Percentiles rank a stretch among this genome's conserved stretches.
Evolutionary conservation across 1,140 invertebrate species (phyloP).

Genomic region (Ooceraea biroi): DNA sequence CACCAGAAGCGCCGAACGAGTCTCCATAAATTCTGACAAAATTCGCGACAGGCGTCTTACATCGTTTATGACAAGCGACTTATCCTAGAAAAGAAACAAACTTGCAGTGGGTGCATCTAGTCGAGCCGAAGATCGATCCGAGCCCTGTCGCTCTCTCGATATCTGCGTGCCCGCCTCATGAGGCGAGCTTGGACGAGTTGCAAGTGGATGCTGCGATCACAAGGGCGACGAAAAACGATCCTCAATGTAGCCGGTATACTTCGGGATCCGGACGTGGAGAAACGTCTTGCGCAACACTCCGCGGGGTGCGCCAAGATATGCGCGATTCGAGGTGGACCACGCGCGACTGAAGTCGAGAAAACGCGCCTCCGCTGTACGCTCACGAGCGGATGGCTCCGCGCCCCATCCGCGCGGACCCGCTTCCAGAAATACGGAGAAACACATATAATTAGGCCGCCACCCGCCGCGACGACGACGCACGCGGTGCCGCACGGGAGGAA

Average conservation of each 20-base stretch:
- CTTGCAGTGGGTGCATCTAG: conserved; percentile 25
- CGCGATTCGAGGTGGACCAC: conserved; percentile 81
- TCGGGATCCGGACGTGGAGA: neutral
- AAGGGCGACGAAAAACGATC: neutral
- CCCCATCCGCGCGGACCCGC: conserved; percentile 78
- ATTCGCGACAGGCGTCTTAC: neutral
- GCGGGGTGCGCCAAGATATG: conserved; percentile 66
- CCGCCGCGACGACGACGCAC: conserved; percentile 55
- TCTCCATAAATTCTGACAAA: neutral
- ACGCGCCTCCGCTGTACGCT: conserved; percentile 59
- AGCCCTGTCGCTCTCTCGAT: conserved; percentile 40
- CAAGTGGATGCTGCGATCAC: neutral
- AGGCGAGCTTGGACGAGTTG: conserved; percentile 16
- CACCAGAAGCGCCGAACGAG: neutral
- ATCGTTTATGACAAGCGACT: neutral
- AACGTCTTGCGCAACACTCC: conserved; percentile 3
- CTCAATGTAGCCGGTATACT: neutral
- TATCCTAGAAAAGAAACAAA: conserved; percentile 23
- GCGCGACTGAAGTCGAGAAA: conserved; percentile 80
- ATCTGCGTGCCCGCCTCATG: conserved; percentile 65
- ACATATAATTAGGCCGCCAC: conserved; percentile 80
- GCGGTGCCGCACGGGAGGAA: conserved; percentile 25
- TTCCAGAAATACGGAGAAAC: conserved; percentile 85
- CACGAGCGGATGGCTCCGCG: conserved; percentile 64
- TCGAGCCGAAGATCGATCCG: conserved; percentile 44